Evolutionary conservation across 2,113 vertebrate genomes (phyloP).

Genomic region (Anhinga anhinga): DNA sequence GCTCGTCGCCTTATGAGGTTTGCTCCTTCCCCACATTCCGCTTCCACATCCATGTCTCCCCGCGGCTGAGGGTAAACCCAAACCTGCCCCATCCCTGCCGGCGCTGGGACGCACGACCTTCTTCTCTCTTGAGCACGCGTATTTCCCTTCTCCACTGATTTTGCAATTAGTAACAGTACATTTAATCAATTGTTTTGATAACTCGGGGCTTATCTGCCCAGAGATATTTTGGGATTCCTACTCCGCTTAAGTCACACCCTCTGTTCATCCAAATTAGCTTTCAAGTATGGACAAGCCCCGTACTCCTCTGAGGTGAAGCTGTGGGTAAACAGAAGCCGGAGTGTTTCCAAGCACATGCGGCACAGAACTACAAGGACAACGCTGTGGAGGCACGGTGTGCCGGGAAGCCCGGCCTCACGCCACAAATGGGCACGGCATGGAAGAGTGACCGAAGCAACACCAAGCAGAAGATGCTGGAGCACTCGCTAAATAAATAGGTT

Average conservation of each 20-base stretch:
- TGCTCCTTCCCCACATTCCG: background rate
- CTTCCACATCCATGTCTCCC: background rate
- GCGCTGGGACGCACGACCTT: fast-evolving
- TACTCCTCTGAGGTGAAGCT: background rate
- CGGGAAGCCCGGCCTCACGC: fast-evolving
- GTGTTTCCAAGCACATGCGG: background rate
- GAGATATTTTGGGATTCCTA: background rate
- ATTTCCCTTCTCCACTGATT: background rate
- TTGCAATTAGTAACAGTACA: background rate
- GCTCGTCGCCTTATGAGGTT: background rate
- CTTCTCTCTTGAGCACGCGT: background rate
- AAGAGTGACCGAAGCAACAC: fast-evolving
- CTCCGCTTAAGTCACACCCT: background rate
- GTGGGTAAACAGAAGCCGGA: background rate
- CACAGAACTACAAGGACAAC: background rate
- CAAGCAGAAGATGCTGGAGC: background rate
- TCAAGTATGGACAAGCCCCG: background rate
- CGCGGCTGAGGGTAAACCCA: background rate
- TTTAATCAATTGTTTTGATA: background rate
- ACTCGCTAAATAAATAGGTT: fast-evolving
- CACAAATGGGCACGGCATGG: fast-evolving
- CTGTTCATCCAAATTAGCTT: background rate
- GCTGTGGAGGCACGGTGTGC: fast-evolving
- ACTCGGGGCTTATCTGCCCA: background rate
- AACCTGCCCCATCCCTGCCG: fast-evolving